Evolutionary conservation across 1,140 invertebrate species (phyloP), one percentile per base, ranked within the genome.

Genomic region (Leptestheria dahalacensis): DNA sequence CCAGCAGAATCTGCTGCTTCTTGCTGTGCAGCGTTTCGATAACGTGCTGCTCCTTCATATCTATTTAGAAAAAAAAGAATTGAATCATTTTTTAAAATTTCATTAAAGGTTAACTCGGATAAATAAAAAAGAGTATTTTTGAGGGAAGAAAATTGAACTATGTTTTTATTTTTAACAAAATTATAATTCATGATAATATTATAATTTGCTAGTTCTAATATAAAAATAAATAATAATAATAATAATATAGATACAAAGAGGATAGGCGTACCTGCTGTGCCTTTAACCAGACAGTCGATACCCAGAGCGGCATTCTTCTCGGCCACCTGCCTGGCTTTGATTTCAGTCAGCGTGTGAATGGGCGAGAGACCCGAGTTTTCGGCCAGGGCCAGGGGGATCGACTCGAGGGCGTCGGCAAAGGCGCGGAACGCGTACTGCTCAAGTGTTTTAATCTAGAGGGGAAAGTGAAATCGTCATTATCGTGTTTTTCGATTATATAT

Each of bases 391-490:
- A 98, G 74, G 2, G 97, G 96, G 67, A 97, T 87, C 49, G 82
- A 82, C 73, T 99, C 97, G 18, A 99, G 75, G 1, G 96, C 95
- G 72, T 98, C 93, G 23, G 92, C 82, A 70, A 97, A 99, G 1
- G 87, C 87, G 62, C 94, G 78, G 79, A 91, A 98, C 1, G 96
- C 91, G 75, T 99, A 99, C 72, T 99, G 96, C 72, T 98, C 94
- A 51, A 98, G 71, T 0, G 92, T 88, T 0, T 89, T 85, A 60
- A 97, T 82, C 76, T 83, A 62, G 65, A 62, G 50, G 47, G 59
- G 60, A 58, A 64, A 61, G 61, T 3, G 33, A 23, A 6, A 23
- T n/a, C n/a, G n/a, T n/a, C n/a, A n/a, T n/a, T n/a, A n/a, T 41
- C 6, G 15, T 15, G 33, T 9, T 9, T 6, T 41, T 41, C 15